Percentiles rank a stretch among this genome's conserved stretches.
Evolutionary conservation across 2,888 invertebrate genomes (phyloP).

Genomic region (Apamea epomidion): DNA sequence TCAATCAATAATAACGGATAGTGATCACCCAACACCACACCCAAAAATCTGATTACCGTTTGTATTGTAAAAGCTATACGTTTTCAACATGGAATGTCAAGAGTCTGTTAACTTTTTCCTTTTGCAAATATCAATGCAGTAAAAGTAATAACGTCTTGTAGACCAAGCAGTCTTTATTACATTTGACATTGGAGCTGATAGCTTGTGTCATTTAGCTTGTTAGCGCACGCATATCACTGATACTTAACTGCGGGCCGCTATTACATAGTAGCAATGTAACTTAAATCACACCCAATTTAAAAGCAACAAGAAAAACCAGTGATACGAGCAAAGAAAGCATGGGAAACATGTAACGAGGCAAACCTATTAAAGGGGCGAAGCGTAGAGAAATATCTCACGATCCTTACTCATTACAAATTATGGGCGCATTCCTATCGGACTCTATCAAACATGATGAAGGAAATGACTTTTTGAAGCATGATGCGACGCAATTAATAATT

Average conservation of each 20-base stretch:
- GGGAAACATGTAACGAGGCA: slow-evolving; percentile 87
- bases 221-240: slow-evolving; percentile 71
- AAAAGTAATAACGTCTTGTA: slow-evolving; percentile 53
- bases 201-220: slow-evolving; percentile 69
- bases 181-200: slow-evolving; percentile 66
- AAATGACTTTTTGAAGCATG: slow-evolving; percentile 75
- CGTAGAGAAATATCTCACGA: slow-evolving; percentile 88
- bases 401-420: slow-evolving; percentile 90
- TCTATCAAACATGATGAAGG: slow-evolving; percentile 80
- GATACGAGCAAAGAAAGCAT: slow-evolving; percentile 79
- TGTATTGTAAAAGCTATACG: not conserved
- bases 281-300: slow-evolving; percentile 82
- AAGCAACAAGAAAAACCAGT: slow-evolving; percentile 73
- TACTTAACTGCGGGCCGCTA: slow-evolving; percentile 70
- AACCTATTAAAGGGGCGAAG: slow-evolving; percentile 86
- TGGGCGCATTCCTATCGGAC: slow-evolving; percentile 87
- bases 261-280: slow-evolving; percentile 76
- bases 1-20: not conserved
- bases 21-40: not conserved
- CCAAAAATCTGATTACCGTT: not conserved
- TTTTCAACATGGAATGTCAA: not conserved
- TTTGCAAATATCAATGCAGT: slow-evolving; percentile 55
- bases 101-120: slow-evolving; percentile 23
- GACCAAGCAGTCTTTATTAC: slow-evolving; percentile 66
- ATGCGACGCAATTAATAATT: slow-evolving; percentile 79